Evolutionary conservation across 2,113 vertebrate species (phyloP).

Genomic region (Notothenia coriiceps): DNA sequence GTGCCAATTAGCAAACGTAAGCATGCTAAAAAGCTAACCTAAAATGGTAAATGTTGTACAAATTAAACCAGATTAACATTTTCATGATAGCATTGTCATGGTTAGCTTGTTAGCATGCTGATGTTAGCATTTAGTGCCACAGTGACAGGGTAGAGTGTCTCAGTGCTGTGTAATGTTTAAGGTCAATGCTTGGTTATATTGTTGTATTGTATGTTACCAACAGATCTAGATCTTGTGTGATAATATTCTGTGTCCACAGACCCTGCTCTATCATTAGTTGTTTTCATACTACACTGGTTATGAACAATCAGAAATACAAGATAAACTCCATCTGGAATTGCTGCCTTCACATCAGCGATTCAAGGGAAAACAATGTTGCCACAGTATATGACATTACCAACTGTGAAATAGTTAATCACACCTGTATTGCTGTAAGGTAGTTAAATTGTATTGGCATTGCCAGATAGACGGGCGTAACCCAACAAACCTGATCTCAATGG

Average conservation of each 20-base stretch:
- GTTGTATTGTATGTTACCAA: too few species aligned
- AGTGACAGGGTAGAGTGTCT: too few species aligned
- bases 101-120: too few species aligned
- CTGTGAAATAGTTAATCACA: neutral
- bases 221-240: neutral
- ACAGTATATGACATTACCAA: neutral
- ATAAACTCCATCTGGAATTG: neutral
- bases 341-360: neutral
- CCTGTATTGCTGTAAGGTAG: neutral
- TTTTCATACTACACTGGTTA: neutral
- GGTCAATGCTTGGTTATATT: too few species aligned
- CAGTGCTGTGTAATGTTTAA: too few species aligned
- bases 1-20: neutral
- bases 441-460: neutral
- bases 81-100: neutral
- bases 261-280: too few species aligned
- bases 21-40: neutral
- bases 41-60: neutral
- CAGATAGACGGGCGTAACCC: neutral
- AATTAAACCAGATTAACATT: neutral
- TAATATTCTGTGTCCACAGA: neutral
- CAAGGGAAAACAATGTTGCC: neutral
- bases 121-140: too few species aligned
- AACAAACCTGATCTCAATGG: constrained; percentile 38
- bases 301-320: neutral